Base-by-base conservation (phyloP, 1,140 invertebrate genomes). In the Magallana angulata region DNA sequence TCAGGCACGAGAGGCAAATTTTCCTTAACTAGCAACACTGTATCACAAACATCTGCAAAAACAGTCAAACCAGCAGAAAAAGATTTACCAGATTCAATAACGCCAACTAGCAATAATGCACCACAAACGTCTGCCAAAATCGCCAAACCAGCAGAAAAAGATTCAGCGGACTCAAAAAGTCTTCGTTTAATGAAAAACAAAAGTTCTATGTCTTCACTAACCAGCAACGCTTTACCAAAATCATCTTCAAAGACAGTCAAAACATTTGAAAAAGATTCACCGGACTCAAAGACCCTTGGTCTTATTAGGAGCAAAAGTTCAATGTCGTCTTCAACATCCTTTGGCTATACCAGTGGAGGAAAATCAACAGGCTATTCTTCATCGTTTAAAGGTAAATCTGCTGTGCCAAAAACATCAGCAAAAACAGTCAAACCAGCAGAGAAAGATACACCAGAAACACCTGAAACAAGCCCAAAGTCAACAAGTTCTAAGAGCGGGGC, bases 361-460 rank as follows among this genome's bases (percentile, higher is more conserved):
- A 71, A 71, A 4, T 71, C 68, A 1, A 11, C 18, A 30, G n/a
- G 18, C 12, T 48, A 48, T 48, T 48, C 36, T 48, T 48, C 36
- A 48, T 48, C 36, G 36, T 71, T 30, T 36, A 71, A 71, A 71
- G 68, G 68, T 30, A 71, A 71, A 3, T 71, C 36, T 24, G 24
- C 68, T 36, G 7, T 8, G 12, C 9, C 68, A 36, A 71, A 71
- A 30, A 71, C 24, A 7, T 30, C 68, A 71, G 16, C 64, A 18
- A 71, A 9, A 5, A 9, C 64, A 18, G 11, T 9, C 18, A 71
- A 71, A 24, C n/a, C 68, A 18, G 36, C 18, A 71, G 68, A 71
- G 9, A 71, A 71, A 8, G 68, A 71, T 24, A 71, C 68, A 71
- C 68, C 68, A 9, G 68, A 71, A 24, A 71, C 68, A 7, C 68